These are phyloP conservation scores for Conger conger DNA, from an alignment of 2,113 vertebrate genomes.

Conservation along the genomic window DNA sequence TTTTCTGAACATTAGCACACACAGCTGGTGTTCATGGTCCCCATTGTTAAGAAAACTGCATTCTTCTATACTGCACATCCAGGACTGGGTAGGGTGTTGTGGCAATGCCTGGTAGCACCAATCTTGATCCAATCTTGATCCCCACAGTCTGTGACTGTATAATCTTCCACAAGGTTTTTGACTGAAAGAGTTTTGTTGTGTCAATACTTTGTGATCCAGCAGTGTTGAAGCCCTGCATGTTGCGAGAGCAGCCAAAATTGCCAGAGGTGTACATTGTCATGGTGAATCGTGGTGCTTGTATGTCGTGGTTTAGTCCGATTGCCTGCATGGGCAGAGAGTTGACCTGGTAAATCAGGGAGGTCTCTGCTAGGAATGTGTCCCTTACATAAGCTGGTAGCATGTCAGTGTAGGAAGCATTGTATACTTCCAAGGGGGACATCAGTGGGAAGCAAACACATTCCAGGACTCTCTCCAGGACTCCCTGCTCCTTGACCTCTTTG, in stretches of 20 bases:
- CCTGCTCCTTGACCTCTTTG: not conserved
- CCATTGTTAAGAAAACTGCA: not conserved
- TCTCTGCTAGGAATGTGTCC: not conserved
- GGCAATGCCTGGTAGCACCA: not conserved
- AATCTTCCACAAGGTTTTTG: not conserved
- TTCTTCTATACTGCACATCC: not conserved
- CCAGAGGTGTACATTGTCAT: slow-evolving; percentile 20
- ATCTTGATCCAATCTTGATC: not conserved
- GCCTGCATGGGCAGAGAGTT: slow-evolving; percentile 16
- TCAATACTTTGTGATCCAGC: not conserved
- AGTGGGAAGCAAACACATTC: slow-evolving; percentile 12
- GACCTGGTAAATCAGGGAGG: not conserved
- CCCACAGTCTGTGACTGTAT: not conserved
- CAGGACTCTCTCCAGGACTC: not conserved
- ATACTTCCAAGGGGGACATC: slow-evolving; percentile 16
- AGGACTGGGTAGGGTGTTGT: not conserved
- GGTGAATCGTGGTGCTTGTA: not conserved
- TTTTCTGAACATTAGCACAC: not conserved
- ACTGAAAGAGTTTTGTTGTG: slow-evolving; percentile 1
- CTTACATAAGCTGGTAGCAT: not conserved
- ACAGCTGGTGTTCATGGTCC: slow-evolving; percentile 14
- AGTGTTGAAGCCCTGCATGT: not conserved
- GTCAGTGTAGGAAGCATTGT: not conserved
- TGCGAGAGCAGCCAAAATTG: slow-evolving; percentile 5
- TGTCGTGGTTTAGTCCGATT: slow-evolving; percentile 5